Conservation (phyloP, 2,797 vertebrate species). For the Sebastes hubbsi region DNA sequence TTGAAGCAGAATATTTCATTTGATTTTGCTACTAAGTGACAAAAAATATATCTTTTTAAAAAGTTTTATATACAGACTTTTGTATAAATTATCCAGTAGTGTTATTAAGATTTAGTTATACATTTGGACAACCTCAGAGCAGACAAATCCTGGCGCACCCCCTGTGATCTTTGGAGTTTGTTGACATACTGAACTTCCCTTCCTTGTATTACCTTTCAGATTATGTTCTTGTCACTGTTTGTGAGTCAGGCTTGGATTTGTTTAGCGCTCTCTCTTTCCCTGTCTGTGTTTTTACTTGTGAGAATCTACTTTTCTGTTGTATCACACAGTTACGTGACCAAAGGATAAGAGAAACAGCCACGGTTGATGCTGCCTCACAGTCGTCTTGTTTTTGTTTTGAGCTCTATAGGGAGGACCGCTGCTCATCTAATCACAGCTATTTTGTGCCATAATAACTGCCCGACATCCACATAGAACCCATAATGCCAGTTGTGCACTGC, state of each 20-base stretch:
- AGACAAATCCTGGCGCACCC: no score
- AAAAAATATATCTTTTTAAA: no score
- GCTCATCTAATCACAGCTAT: conserved; percentile 42
- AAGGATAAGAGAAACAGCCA: neutral
- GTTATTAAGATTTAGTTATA: no score
- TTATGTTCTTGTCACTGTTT: conserved; percentile 1
- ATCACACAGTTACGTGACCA: neutral
- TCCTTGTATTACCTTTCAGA: neutral
- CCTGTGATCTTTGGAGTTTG: neutral
- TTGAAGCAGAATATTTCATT: no score
- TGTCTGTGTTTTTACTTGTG: neutral
- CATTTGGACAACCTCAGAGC: no score
- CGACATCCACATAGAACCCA: conserved; percentile 1
- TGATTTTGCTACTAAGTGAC: no score
- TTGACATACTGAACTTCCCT: neutral
- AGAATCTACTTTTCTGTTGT: conserved; percentile 19
- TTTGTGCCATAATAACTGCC: conserved; percentile 26
- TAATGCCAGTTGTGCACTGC: conserved; percentile 9
- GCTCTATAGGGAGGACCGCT: neutral
- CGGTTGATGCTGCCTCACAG: neutral
- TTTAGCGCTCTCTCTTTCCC: neutral
- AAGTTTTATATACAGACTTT: no score
- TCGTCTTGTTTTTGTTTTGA: conserved; percentile 40
- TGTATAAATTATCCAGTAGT: no score
- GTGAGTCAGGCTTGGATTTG: neutral